Evolutionary conservation across 2,113 vertebrate species (phyloP), one percentile per base, ranked within the genome.

Genomic region (Lates calcarifer): DNA sequence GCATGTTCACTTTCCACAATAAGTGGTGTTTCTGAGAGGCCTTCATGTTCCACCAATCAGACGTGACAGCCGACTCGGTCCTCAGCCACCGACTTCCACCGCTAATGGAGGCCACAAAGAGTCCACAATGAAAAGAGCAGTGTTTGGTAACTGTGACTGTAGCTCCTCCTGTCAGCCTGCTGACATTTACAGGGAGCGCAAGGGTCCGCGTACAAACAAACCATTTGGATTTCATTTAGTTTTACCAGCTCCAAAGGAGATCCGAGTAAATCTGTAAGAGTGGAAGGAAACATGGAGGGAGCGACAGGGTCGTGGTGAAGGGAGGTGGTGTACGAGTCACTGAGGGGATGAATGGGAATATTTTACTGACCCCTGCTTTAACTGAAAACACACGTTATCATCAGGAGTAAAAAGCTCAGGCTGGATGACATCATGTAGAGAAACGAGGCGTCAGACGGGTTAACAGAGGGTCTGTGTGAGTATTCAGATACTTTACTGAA

Each of bases 51-150:
- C 74, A 58, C 82, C 85, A 72, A 89, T 84, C 66, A 74, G 79
- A 74, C 20, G 6, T 70, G 85, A 84, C 90, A 70, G 66, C 58
- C 61, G 55, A 51, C 73, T 60, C 68, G 51, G 47, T 37, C 66
- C 71, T 35, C 22, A 14, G 71, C 65, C 65, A 18, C 73, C 56
- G 43, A 61, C 79, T 5, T 77, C 77, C 73, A 74, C 43, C 70
- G 8, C 76, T 85, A 78, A 89, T 80, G 87, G 77, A 86, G 72
- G 64, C 83, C 76, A 62, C 60, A 35, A 28, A 70, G 70, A 75
- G 64, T 57, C 64, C 64, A 63, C 67, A 56, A 49, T 82, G 88
- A 86, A 92, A 86, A 83, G 83, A 70, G 74, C 76, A 90, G 84
- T 84, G 89, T 91, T 78, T 45, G 67, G 76, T 55, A 26, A 57